Evolutionary conservation across 1,140 invertebrate genomes (phyloP).

Genomic region (Zaprionus kolodkinae): DNA sequence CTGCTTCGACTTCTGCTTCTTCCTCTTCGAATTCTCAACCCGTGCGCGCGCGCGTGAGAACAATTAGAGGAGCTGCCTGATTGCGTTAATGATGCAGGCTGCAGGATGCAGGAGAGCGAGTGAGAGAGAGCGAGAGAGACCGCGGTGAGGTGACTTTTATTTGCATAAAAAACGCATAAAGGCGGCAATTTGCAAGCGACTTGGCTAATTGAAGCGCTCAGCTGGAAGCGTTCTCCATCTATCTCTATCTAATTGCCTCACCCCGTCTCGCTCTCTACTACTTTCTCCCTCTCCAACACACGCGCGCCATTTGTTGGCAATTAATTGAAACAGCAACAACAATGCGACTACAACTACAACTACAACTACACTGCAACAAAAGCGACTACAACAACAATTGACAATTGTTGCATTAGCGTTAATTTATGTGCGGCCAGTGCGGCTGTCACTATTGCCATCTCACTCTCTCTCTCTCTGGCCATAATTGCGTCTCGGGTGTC

Average conservation of each 20-base stretch:
- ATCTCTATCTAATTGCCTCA: neutral
- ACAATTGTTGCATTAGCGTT: conserved; percentile 74
- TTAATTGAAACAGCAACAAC: conserved; percentile 61
- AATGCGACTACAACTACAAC: conserved; percentile 25
- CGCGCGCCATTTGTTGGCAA: conserved; percentile 64
- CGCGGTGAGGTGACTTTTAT: conserved; percentile 35
- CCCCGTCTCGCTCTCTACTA: neutral
- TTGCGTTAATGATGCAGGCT: conserved; percentile 58
- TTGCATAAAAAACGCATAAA: conserved; percentile 81
- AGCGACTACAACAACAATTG: conserved; percentile 29
- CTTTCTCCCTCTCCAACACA: conserved; percentile 19
- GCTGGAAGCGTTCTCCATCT: conserved; percentile 52
- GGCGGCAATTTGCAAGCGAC: conserved; percentile 39
- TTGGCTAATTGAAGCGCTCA: conserved; percentile 57
- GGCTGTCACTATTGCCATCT: conserved; percentile 20
- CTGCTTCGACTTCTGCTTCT: neutral
- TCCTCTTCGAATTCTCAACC: neutral
- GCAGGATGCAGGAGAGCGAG: neutral
- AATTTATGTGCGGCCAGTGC: conserved; percentile 47
- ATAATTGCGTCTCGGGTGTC: conserved; percentile 51
- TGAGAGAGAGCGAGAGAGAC: neutral
- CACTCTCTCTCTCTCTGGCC: neutral
- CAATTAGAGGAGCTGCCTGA: conserved; percentile 38
- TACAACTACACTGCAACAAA: conserved; percentile 35
- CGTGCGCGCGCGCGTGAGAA: conserved; percentile 36